Percentiles rank a stretch among this genome's conserved stretches.
phyloP scores from a whole-genome alignment of 2,888 invertebrate species.

The Drosophila stalkeri region DNA sequence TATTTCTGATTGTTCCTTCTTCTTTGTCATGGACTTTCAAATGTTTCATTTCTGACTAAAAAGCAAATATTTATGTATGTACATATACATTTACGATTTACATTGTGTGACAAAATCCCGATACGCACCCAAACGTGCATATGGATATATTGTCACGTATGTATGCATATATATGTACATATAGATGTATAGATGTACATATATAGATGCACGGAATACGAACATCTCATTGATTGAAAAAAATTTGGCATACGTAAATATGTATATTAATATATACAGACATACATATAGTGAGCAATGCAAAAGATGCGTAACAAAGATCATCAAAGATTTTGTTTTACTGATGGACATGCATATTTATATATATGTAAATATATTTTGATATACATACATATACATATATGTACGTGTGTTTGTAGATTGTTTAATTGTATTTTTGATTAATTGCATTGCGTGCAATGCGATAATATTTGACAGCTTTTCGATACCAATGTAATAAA shows the following conservation, averaged over 20 bases:
- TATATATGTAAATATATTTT: too few species aligned
- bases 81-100: background rate
- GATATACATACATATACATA: background rate
- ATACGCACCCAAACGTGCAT: background rate
- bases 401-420: background rate
- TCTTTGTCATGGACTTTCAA: slow-evolving; percentile 27
- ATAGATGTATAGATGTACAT: too few species aligned
- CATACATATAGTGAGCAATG: background rate
- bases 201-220: background rate
- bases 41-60: slow-evolving; percentile 10
- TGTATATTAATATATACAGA: background rate
- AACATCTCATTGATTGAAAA: background rate
- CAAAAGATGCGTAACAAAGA: slow-evolving; percentile 1
- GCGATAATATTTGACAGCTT: background rate
- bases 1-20: slow-evolving; percentile 14
- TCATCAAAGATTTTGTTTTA: background rate
- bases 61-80: background rate
- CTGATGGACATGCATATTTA: too few species aligned
- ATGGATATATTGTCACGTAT: background rate
- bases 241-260: background rate
- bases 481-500: too few species aligned
- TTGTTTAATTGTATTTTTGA: background rate
- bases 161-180: too few species aligned
- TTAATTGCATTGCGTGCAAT: background rate
- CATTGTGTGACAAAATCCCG: slow-evolving; percentile 3